These are phyloP conservation scores for Xestia c-nigrum DNA, from an alignment of 2,888 invertebrate genomes.

Conservation along the genomic window DNA sequence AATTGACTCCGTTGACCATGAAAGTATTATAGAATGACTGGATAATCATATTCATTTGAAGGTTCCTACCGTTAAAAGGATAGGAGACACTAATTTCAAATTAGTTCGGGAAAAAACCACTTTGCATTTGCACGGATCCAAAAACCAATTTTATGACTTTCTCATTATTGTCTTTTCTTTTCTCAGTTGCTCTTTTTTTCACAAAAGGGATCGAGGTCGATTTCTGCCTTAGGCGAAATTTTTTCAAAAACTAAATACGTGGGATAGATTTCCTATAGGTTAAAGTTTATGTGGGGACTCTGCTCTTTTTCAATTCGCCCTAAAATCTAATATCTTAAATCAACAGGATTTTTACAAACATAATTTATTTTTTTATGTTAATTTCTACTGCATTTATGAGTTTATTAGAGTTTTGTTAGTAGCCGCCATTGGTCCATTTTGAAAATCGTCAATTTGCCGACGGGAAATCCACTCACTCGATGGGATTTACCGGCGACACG, in stretches of 20 bases:
- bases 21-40: neutral
- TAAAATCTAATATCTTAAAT: neutral
- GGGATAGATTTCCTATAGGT: neutral
- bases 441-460: neutral
- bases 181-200: neutral
- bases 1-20: no score
- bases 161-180: neutral
- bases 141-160: constrained; percentile 10
- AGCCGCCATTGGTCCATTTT: neutral
- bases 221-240: neutral
- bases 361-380: neutral
- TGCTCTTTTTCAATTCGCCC: neutral
- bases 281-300: neutral
- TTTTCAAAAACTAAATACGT: neutral
- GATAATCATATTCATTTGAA: constrained; percentile 14
- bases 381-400: neutral
- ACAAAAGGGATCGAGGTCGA: neutral
- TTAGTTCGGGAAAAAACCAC: neutral
- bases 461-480: no score
- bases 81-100: neutral
- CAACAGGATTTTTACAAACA: neutral
- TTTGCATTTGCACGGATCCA: neutral
- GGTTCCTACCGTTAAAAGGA: neutral
- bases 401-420: neutral
- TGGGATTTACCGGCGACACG: no score